These are phyloP conservation scores for Brachymystax lenok DNA, from an alignment of 2,797 vertebrate genomes.

Conservation along the genomic window DNA sequence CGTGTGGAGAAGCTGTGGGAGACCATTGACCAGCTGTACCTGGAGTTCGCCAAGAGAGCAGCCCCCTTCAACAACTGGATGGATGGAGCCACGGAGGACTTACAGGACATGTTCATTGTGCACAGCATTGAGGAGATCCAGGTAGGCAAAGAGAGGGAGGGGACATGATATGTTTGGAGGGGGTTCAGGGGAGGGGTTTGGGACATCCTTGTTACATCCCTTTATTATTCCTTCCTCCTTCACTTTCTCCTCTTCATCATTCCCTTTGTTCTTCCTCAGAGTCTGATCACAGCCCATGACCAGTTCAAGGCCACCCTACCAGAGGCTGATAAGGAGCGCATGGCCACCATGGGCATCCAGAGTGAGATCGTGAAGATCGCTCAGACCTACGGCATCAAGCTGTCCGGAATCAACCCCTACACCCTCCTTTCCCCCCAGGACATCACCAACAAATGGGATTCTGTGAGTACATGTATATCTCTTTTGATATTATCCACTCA, in stretches of 20 bases:
- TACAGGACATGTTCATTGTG: constrained; percentile 93
- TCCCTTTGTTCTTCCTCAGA: constrained; percentile 63
- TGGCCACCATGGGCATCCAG: constrained; percentile 87
- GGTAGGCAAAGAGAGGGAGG: constrained; percentile 62
- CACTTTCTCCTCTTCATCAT: background rate
- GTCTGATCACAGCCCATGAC: constrained; percentile 88
- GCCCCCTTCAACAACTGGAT: constrained; percentile 94
- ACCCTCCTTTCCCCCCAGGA: constrained; percentile 80
- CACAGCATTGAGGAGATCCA: constrained; percentile 92
- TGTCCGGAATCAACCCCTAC: constrained; percentile 85
- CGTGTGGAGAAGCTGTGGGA: constrained; percentile 91
- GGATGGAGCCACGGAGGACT: constrained; percentile 89
- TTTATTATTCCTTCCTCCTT: background rate
- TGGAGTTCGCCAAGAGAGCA: constrained; percentile 89
- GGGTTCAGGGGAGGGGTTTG: no score
- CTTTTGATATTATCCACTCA: no score
- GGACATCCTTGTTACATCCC: background rate
- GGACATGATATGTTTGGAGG: background rate
- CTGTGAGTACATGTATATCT: constrained; percentile 68
- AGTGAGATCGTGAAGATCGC: constrained; percentile 91
- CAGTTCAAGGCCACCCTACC: constrained; percentile 91
- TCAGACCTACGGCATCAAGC: constrained; percentile 88
- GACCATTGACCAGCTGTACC: constrained; percentile 89
- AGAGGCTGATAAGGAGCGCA: constrained; percentile 87
- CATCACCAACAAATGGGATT: constrained; percentile 87